Conservation (phyloP, 2,113 vertebrate species). For the Protobothrops mucrosquamatus region DNA sequence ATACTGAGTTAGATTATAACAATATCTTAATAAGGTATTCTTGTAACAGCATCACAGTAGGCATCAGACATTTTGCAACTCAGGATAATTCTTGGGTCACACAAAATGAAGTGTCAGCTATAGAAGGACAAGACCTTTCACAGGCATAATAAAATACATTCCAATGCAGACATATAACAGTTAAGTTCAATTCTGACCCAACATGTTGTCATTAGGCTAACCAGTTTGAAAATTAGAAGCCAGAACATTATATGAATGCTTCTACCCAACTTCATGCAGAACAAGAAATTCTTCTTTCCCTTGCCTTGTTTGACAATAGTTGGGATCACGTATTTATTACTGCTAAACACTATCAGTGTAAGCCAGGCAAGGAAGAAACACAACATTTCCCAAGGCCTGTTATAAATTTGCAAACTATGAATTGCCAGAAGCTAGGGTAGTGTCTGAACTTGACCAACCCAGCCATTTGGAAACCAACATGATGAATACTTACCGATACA, state of each 20-base stretch:
- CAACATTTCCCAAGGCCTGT: neutral
- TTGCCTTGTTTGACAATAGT: neutral
- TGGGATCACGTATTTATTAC: neutral
- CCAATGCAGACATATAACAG: neutral
- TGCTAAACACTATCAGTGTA: neutral
- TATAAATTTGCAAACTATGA: neutral
- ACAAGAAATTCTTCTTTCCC: neutral
- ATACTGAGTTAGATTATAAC: neutral
- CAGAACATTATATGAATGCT: neutral
- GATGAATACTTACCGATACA: constrained; percentile 69
- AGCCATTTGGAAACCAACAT: neutral
- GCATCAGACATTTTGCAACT: neutral
- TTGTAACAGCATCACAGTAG: neutral
- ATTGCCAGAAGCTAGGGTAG: neutral
- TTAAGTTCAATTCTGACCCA: neutral
- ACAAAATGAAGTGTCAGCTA: neutral
- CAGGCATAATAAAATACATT: neutral
- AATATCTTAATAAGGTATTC: neutral
- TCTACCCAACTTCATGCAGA: neutral
- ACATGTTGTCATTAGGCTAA: neutral
- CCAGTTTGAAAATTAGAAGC: neutral
- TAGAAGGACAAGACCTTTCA: neutral
- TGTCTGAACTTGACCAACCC: neutral
- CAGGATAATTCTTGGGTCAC: neutral
- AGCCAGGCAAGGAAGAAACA: neutral